Percentiles rank a stretch among this genome's conserved stretches.
Conservation (phyloP, 53 echinoderm and acorn worm species). For the Patiria pectinifera region DNA sequence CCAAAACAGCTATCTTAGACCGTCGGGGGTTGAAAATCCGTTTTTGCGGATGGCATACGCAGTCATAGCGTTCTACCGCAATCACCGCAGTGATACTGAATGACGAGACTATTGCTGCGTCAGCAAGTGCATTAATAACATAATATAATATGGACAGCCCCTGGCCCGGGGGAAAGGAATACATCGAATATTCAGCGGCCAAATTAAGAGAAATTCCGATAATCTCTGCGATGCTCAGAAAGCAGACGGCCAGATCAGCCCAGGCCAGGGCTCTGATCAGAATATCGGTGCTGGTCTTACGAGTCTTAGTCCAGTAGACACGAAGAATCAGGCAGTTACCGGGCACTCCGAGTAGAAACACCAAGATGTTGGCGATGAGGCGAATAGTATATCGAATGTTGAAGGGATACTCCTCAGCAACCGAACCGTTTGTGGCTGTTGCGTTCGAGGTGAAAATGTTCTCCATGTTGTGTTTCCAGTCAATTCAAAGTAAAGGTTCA, state of each 20-base stretch:
- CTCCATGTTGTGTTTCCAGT: too few species aligned
- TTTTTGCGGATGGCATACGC: constrained; percentile 3
- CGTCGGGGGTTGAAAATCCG: constrained; percentile 2
- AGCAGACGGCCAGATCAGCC: constrained; percentile 57
- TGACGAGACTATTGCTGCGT: neutral
- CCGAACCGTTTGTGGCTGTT: too few species aligned
- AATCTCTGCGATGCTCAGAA: neutral
- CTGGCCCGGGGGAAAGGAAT: neutral
- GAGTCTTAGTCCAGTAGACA: constrained; percentile 45
- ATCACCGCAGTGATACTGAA: constrained; percentile 6
- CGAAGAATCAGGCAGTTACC: constrained; percentile 62
- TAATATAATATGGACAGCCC: neutral
- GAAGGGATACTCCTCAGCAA: too few species aligned
- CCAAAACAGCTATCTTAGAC: neutral
- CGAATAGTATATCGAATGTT: neutral
- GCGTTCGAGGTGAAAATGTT: too few species aligned
- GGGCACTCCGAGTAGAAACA: constrained; percentile 53
- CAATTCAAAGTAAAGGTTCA: too few species aligned
- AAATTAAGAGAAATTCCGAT: neutral
- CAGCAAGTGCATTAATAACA: neutral
- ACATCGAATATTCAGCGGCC: neutral
- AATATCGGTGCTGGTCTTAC: constrained; percentile 52
- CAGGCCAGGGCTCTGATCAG: constrained; percentile 57
- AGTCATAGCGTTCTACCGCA: constrained; percentile 32
- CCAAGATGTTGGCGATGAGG: neutral